Evolutionary conservation across 2,797 vertebrate species (phyloP), one percentile per base, ranked within the genome.

Genomic region (Tinamus major): DNA sequence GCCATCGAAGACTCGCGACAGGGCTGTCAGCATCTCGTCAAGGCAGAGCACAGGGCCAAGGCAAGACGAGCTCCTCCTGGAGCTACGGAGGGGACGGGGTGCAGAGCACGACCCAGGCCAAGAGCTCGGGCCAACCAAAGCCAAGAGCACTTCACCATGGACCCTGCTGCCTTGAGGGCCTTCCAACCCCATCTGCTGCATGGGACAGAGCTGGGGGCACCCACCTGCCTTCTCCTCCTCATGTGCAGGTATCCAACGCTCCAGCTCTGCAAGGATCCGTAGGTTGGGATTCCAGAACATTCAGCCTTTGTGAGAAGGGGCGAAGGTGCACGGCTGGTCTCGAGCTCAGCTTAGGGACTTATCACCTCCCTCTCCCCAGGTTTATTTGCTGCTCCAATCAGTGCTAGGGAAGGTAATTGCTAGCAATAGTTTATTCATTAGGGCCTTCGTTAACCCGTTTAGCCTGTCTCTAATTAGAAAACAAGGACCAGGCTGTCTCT

Each of bases 401-500:
- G 29, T 13, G 42, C 6, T 3, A 41, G 56, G 37, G 42, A 59
- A 26, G 24, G 51, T 37, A 86, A 90, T 93, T 86, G 61, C 7
- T 31, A 62, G 42, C 0, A 2, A 69, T 72, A 79, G 87, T 68
- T 87, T 72, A 90, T 87, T 82, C 35, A 39, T 88, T 70, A 37
- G 13, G 62, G 24, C 20, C 35, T 63, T 41, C 61, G 29, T 88
- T 92, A 77, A 85, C 58, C 33, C 26, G 0, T 79, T 79, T 74
- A 81, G 76, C 55, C 55, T 69, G 44, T 35, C 91, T 29, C 72
- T 71, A 79, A 84, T 71, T 84, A 77, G 87, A 68, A 92, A 80
- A 72, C 55, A 77, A 83, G 64, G 59, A 51, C 55, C 23, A 37
- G 39, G 48, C 53, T 0, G 2, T 59, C 64, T 84, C 64, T 83